Percentiles rank a stretch among this genome's conserved stretches.
Conservation (phyloP, 53 echinoderm and acorn worm genomes). For the Echinometra lucunter region DNA sequence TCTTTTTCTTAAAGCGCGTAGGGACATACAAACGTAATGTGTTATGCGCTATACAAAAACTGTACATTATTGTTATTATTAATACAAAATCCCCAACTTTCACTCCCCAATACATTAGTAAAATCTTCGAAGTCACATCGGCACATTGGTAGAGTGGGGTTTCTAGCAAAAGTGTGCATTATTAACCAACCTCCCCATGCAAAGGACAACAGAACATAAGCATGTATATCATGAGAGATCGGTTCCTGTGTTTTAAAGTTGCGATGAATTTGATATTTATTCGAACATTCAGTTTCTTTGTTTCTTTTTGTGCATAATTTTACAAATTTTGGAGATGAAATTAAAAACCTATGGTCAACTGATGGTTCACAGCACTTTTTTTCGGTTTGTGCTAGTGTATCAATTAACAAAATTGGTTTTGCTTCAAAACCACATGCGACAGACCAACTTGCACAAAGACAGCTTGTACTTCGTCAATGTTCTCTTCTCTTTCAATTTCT, state of each 20-base stretch:
- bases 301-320: not conserved
- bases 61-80: too few species aligned
- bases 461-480: not conserved
- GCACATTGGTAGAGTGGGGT: not conserved
- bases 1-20: too few species aligned
- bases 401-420: not conserved
- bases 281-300: not conserved
- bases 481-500: not conserved
- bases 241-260: not conserved
- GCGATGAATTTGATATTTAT: not conserved
- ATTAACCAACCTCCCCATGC: not conserved
- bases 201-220: not conserved
- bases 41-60: too few species aligned
- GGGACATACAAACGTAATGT: too few species aligned
- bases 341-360: too few species aligned
- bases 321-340: not conserved
- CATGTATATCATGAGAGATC: not conserved
- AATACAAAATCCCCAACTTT: too few species aligned
- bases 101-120: not conserved
- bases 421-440: not conserved
- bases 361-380: not conserved
- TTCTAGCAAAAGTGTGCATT: not conserved
- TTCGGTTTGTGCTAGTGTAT: not conserved
- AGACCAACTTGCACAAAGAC: not conserved
- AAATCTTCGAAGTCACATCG: not conserved